Evolutionary conservation across 2,888 invertebrate genomes (phyloP).

Genomic region (Orthosia incerta): DNA sequence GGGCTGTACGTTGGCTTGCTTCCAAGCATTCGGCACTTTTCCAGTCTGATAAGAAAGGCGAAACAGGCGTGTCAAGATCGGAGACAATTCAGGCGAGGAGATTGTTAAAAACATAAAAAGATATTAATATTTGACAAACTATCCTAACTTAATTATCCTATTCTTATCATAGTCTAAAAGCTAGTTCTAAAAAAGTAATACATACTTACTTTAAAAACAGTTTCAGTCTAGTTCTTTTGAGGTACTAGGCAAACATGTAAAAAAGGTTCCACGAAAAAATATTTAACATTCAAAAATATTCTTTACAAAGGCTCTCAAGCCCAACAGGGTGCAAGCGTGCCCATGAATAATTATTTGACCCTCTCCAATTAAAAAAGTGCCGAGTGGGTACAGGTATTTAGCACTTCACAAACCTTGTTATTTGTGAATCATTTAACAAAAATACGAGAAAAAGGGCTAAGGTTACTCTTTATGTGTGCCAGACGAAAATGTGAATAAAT

Average conservation of each 20-base stretch:
- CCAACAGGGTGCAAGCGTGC: constrained; percentile 68
- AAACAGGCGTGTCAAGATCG: too few species aligned
- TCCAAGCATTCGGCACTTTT: too few species aligned
- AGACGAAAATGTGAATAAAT: constrained; percentile 23
- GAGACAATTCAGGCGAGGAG: too few species aligned
- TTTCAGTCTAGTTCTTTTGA: neutral
- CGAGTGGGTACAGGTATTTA: constrained; percentile 70
- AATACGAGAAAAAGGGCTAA: constrained; percentile 48
- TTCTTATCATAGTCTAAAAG: neutral
- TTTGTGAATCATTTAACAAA: constrained; percentile 66
- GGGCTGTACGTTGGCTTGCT: too few species aligned
- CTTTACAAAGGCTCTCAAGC: constrained; percentile 60
- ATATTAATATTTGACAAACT: too few species aligned
- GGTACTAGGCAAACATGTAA: constrained; percentile 11
- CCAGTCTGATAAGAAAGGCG: too few species aligned
- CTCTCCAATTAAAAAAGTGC: constrained; percentile 78
- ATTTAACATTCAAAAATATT: constrained; percentile 65
- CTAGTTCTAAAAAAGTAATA: neutral
- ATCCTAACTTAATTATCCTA: neutral
- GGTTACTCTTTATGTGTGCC: constrained; percentile 1
- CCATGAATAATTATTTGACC: constrained; percentile 78
- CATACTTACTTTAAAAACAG: neutral
- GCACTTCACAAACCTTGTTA: constrained; percentile 67
- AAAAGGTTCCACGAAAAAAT: constrained; percentile 47
- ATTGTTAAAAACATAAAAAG: too few species aligned